A percentile compares a stretch with the other conserved stretches of the same genome.
phyloP scores from a whole-genome alignment of 37 sponge, comb jelly and placozoan genomes.

The Cladorhizidae sp. region DNA sequence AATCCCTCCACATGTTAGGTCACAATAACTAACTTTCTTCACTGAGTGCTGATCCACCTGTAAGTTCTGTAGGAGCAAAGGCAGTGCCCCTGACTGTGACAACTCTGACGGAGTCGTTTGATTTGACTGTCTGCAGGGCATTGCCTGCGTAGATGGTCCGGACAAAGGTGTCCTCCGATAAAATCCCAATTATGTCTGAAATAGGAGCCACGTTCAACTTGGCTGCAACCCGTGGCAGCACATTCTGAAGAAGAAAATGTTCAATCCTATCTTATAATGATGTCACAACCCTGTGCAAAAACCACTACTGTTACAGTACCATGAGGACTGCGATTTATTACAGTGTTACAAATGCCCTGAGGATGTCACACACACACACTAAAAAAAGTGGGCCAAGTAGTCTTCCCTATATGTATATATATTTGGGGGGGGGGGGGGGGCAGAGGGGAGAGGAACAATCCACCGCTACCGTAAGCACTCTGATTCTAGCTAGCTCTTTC shows the following conservation, averaged over 20 bases:
- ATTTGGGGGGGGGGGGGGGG: no score
- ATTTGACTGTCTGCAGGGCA: slow-evolving; percentile 84
- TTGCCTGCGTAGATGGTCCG: slow-evolving; percentile 95
- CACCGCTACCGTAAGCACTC: no score
- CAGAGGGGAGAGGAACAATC: no score
- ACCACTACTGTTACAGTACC: no score
- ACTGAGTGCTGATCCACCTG: slow-evolving; percentile 62
- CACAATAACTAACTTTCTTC: slow-evolving; percentile 68
- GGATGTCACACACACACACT: no score
- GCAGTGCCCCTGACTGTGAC: slow-evolving; percentile 95
- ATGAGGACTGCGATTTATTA: no score
- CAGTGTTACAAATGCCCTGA: no score
- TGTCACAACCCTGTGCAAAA: no score
- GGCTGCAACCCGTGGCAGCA: slow-evolving; percentile 92
- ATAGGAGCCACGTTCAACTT: slow-evolving; percentile 93
- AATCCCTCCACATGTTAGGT: no score
- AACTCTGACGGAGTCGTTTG: slow-evolving; percentile 85
- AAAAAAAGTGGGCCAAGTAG: no score
- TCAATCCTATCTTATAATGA: background rate
- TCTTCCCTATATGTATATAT: no score
- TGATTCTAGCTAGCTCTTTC: no score
- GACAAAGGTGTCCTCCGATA: slow-evolving; percentile 86
- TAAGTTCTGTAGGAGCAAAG: slow-evolving; percentile 70
- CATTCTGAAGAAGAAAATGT: slow-evolving; percentile 52
- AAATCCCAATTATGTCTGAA: slow-evolving; percentile 91